Evolutionary conservation across 2,888 invertebrate species (phyloP), one percentile per base, ranked within the genome.

Genomic region (Cecidostiba fungosa): DNA sequence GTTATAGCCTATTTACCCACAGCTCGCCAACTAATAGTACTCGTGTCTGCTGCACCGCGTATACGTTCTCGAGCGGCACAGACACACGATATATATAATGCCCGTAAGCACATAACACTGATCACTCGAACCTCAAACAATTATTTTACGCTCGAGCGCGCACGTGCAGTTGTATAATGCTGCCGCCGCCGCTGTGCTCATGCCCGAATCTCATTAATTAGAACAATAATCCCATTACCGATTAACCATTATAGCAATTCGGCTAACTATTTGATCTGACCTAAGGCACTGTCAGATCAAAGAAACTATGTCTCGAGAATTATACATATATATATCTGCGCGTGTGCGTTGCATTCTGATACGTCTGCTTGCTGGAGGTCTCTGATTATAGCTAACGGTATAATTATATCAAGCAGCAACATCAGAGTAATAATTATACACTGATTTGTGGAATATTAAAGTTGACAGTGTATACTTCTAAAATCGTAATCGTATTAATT

Each of bases 81-180:
- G 6, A 72, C 16, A 1, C 14, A 12, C 43, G 39, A 72, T 14
- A n/a, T 12, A 69, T 32, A 43, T 72, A 43, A 43, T 62, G 36
- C 29, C 43, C 39, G 26, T 43, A 77, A 39, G 19, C 66, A 70
- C 5, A 62, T 47, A 29, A 76, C 47, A 47, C 66, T 76, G 50
- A 47, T 82, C 54, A 39, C 69, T 43, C 69, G 54, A 77, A 39
- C 23, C 72, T 43, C 62, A 59, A 78, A 36, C 73, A 84, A 73
- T 84, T 84, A 73, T 47, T 62, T 73, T 78, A 23, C 73, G 47
- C 36, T 36, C 26, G 54, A 80, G 16, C 36, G 26, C 54, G 5
- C 66, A 26, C 23, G 72, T 6, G n/a, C 50, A 26, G n/a, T n/a
- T 72, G 72, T 32, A 76, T 54, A 76, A 36, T 39, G 23, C 23